Conservation (phyloP, 2,888 invertebrate genomes). For the Galeopsomyia nigrocyanea region DNA sequence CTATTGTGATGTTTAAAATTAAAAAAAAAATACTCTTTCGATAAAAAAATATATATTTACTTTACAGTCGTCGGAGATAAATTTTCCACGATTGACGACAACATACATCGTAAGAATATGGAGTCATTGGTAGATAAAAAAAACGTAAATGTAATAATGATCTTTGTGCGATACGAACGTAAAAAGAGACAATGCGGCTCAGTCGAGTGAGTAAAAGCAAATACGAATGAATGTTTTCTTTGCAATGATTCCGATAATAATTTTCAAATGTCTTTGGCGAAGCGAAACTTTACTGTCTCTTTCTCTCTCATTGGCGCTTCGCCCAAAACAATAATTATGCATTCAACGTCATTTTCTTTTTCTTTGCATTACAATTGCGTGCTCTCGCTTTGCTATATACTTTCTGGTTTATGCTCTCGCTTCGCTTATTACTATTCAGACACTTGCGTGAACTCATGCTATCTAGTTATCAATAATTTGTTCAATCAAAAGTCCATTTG, state of each 20-base stretch:
- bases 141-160: not conserved
- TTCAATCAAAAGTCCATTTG: constrained; percentile 7
- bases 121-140: not conserved
- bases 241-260: constrained; percentile 42
- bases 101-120: not conserved
- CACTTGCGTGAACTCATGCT: constrained; percentile 32
- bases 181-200: constrained; percentile 2
- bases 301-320: constrained; percentile 43
- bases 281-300: constrained; percentile 45
- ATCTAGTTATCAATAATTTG: constrained; percentile 28
- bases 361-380: constrained; percentile 17
- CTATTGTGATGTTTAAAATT: too few species aligned
- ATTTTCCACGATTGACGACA: not conserved
- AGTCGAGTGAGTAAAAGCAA: constrained; percentile 22
- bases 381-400: not conserved
- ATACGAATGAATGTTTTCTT: constrained; percentile 31
- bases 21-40: too few species aligned
- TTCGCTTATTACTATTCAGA: constrained; percentile 20
- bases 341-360: constrained; percentile 17
- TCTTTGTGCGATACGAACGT: not conserved
- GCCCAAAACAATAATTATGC: constrained; percentile 42
- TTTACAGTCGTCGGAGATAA: not conserved
- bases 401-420: constrained; percentile 25
- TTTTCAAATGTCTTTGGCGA: constrained; percentile 42
- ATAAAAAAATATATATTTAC: not conserved